Percentiles rank a stretch among this genome's conserved stretches.
Conservation (phyloP, 2,888 invertebrate species). For the Synergus umbraculus region DNA sequence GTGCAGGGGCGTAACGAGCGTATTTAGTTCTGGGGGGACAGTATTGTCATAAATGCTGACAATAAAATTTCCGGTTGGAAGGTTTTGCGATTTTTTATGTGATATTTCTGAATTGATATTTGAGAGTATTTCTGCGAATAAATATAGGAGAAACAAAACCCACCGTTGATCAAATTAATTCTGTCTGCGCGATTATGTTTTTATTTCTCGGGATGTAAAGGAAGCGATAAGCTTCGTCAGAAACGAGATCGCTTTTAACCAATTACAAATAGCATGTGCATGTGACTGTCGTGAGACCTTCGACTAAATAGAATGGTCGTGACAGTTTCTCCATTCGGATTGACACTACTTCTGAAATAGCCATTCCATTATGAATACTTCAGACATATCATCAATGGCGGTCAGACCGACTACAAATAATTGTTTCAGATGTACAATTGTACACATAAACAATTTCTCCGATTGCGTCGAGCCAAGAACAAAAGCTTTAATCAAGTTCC, state of each 20-base stretch:
- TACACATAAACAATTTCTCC: background rate
- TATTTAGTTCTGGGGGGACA: no score
- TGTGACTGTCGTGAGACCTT: conserved; percentile 21
- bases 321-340: conserved; percentile 18
- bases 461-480: background rate
- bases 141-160: background rate
- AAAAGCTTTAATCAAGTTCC: background rate
- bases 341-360: conserved; percentile 11
- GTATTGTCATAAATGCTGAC: no score
- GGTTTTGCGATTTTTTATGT: background rate
- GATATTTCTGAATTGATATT: background rate
- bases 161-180: background rate
- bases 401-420: background rate
- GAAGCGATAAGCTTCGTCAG: conserved; percentile 30
- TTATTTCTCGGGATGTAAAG: background rate
- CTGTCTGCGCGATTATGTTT: background rate
- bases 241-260: conserved; percentile 25
- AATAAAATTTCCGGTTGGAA: no score
- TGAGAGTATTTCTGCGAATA: background rate
- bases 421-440: background rate
- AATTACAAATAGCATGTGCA: conserved; percentile 1
- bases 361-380: background rate
- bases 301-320: conserved; percentile 12
- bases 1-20: no score
- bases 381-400: background rate